Evolutionary conservation across 2,797 vertebrate genomes (phyloP), one percentile per base, ranked within the genome.

Genomic region (Falco peregrinus): DNA sequence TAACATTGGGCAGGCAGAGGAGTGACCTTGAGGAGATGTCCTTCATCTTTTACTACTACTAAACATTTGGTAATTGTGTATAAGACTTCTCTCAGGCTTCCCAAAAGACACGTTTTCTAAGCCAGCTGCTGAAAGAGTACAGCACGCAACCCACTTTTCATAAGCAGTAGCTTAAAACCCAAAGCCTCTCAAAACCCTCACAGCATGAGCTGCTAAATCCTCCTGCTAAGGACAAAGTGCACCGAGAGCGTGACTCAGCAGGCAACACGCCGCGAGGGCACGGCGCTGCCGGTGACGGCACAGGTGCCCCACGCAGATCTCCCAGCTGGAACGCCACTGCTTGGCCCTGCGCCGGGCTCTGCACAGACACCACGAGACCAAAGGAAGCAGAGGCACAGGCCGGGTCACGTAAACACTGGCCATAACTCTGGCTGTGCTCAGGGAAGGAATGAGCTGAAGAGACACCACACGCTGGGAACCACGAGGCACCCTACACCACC

Each of bases 261-360:
- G 76, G 50, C 1, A 0, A 37, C 71, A 6, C 0, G 1, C 28
- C 0, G 1, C 0, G 31, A 82, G 81, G 71, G 18, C 3, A 0
- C 1, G 1, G 83, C 43, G 6, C 65, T 29, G 53, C 31, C 5
- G 15, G 51, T 5, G 79, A 63, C 25, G 59, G 75, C 51, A 41
- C 13, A 21, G 63, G 54, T 35, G 60, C 48, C 71, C 89, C 8
- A 4, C 2, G 4, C 11, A 8, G 24, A 60, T 69, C 41, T 84
- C 39, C 8, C 37, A 20, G 35, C 87, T 82, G 63, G 63, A 86
- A 45, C 6, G 5, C 35, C 85, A 20, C 4, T 1, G 64, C 41
- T 31, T 29, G 37, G 45, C 69, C 48, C 50, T 3, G 25, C 2
- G 4, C 47, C 3, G 5, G 29, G 63, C 25, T 1, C 70, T 82